These are phyloP conservation scores for Vombatus ursinus DNA, from an alignment of 2,113 vertebrate species.

Conservation along the genomic window DNA sequence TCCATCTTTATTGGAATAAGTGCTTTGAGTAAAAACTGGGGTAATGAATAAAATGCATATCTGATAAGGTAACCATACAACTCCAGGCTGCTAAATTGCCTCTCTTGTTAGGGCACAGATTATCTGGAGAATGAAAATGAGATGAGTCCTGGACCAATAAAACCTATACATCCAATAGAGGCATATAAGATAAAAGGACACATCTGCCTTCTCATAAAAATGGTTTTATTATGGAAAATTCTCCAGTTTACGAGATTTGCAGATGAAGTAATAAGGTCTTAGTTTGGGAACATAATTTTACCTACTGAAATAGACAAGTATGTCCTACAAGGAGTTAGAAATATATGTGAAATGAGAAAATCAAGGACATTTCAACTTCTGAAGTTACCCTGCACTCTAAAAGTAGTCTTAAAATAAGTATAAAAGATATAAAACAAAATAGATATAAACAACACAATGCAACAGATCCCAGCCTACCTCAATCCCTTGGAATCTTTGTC, in stretches of 20 bases:
- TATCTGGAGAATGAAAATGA: conserved; percentile 21
- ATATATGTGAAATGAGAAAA: background rate
- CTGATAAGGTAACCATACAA: background rate
- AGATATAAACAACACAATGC: background rate
- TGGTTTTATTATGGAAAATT: conserved; percentile 8
- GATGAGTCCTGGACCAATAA: background rate
- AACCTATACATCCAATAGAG: background rate
- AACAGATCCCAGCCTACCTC: background rate
- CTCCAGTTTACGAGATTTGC: background rate
- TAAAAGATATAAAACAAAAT: background rate
- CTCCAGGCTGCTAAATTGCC: background rate
- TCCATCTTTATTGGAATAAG: background rate
- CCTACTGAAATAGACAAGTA: background rate
- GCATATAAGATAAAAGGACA: background rate
- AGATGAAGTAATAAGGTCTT: background rate
- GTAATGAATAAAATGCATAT: background rate
- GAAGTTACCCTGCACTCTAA: background rate
- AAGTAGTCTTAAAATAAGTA: background rate
- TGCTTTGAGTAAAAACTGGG: background rate
- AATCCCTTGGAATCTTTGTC: background rate
- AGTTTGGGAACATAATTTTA: conserved; percentile 10
- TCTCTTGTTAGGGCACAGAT: background rate
- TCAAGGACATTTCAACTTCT: background rate
- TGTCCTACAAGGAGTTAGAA: background rate
- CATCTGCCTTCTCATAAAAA: conserved; percentile 12